A percentile compares a stretch with the other conserved stretches of the same genome.
Evolutionary conservation across 2,113 vertebrate genomes (phyloP).

Genomic region (Ciconia stormi): DNA sequence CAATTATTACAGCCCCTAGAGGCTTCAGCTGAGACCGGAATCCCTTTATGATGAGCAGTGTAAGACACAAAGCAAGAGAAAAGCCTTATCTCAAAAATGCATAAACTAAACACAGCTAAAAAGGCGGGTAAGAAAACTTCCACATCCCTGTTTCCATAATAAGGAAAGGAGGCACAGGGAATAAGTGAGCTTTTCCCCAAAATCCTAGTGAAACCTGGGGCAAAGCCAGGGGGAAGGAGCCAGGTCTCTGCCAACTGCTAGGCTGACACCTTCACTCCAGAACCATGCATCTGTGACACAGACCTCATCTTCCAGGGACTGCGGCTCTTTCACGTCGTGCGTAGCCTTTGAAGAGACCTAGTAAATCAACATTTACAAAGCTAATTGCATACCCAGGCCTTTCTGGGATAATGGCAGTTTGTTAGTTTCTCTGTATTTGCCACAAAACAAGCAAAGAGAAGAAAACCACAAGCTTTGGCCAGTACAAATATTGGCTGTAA

Average conservation of each 20-base stretch:
- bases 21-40: not conserved
- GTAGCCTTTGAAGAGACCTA: not conserved
- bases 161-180: not conserved
- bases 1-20: not conserved
- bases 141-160: not conserved
- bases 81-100: not conserved
- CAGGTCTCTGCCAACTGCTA: not conserved
- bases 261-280: not conserved
- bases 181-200: not conserved
- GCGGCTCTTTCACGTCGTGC: not conserved
- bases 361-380: not conserved
- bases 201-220: not conserved
- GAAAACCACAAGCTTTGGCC: not conserved
- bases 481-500: not conserved
- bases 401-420: not conserved
- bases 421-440: not conserved
- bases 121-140: not conserved
- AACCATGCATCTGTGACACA: accelerated
- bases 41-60: not conserved
- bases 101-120: not conserved
- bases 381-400: not conserved
- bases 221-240: not conserved
- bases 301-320: not conserved
- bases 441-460: not conserved
- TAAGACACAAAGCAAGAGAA: not conserved